Evolutionary conservation across 2,797 vertebrate genomes (phyloP).

Genomic region (Chrosomus eos): DNA sequence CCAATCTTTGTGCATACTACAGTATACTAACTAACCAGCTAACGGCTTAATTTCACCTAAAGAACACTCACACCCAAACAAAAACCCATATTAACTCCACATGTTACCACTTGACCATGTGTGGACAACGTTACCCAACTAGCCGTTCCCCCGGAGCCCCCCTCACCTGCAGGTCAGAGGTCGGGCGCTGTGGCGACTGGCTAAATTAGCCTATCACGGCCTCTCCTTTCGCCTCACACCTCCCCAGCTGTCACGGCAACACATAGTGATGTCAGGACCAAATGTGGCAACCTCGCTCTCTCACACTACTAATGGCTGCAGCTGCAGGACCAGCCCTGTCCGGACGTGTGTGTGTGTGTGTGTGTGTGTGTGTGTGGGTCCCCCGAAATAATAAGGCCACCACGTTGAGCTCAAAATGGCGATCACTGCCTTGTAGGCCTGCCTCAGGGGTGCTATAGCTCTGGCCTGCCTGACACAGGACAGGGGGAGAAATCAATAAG

Average conservation of each 20-base stretch:
- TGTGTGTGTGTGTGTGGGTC: constrained; percentile 57
- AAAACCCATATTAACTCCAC: constrained; percentile 54
- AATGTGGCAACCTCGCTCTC: constrained; percentile 59
- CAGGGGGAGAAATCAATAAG: constrained; percentile 52
- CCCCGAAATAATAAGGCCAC: constrained; percentile 66
- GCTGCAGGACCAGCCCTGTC: constrained; percentile 70
- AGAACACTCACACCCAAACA: not conserved
- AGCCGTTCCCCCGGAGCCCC: constrained; percentile 66
- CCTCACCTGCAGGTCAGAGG: constrained; percentile 80
- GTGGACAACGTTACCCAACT: constrained; percentile 79
- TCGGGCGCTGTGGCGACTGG: constrained; percentile 72
- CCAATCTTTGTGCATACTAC: not conserved
- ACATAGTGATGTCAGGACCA: constrained; percentile 66
- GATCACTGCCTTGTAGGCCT: constrained; percentile 33
- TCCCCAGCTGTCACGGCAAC: constrained; percentile 77
- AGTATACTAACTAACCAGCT: not conserved
- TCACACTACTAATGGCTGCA: constrained; percentile 77
- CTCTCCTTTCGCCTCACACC: constrained; percentile 76
- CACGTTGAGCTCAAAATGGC: constrained; percentile 65
- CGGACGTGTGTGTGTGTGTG: constrained; percentile 49
- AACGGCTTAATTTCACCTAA: not conserved
- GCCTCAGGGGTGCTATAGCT: constrained; percentile 65
- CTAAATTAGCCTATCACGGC: constrained; percentile 75
- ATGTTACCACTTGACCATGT: constrained; percentile 75
- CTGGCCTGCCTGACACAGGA: constrained; percentile 63